Evolutionary conservation across 2,113 vertebrate species (phyloP).

Genomic region (Grantiella picta): DNA sequence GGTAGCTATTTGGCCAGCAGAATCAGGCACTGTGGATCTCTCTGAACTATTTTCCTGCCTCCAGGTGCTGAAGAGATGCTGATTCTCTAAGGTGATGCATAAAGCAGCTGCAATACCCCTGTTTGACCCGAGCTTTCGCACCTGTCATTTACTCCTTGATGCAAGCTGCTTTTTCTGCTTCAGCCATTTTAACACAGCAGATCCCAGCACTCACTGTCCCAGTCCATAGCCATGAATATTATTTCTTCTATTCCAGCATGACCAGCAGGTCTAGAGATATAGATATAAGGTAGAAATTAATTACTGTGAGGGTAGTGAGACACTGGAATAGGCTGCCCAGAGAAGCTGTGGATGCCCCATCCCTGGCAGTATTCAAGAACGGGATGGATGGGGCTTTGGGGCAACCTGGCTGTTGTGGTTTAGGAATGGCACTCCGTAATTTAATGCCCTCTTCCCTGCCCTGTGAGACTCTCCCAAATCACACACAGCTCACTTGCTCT

Average conservation of each 20-base stretch:
- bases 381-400: not conserved
- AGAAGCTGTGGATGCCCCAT: not conserved
- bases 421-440: not conserved
- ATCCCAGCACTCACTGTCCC: not conserved
- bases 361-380: not conserved
- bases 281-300: not conserved
- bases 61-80: not conserved
- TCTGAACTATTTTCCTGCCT: not conserved
- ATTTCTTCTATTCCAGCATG: not conserved
- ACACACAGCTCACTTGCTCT: too few relatives aligned
- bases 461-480: fast-evolving
- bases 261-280: not conserved
- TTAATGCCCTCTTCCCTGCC: not conserved
- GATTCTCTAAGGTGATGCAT: not conserved
- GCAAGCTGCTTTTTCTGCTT: not conserved
- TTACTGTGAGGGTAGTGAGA: not conserved
- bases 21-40: not conserved
- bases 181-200: not conserved
- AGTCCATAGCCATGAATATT: not conserved
- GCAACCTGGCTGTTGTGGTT: not conserved
- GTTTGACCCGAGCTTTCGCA: not conserved
- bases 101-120: not conserved
- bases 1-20: not conserved
- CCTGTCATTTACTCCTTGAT: not conserved
- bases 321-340: not conserved